Evolutionary conservation across 2,113 vertebrate species (phyloP), one percentile per base, ranked within the genome.

Genomic region (Clupea harengus): DNA sequence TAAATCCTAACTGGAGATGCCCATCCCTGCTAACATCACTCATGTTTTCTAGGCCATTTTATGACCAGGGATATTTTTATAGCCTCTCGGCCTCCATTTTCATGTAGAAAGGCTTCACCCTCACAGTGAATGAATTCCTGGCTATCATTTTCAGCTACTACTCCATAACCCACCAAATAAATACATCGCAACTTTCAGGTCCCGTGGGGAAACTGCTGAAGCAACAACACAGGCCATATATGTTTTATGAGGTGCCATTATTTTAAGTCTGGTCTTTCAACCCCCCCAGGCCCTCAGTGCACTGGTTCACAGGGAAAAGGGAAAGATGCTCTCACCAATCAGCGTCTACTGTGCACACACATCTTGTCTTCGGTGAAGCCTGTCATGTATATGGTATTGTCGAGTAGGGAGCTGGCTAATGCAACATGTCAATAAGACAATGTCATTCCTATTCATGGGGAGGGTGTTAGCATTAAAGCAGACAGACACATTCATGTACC

Each of bases 171-270:
- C 64, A 8, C 64, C 64, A 13, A 72, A 72, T 72, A 72, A 72
- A 72, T 32, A 32, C 64, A 25, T 72, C 64, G 28, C 64, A 25
- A 72, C 25, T 28, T 28, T 3, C 64, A 32, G 25, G 64, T 72
- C 64, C 64, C 64, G 25, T 28, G 64, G 64, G 64, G 64, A 72
- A 72, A 32, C n/a, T 72, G 64, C n/a, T 2, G 13, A 25, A 9
- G 25, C 8, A 72, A 72, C 64, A 72, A 32, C 10, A 32, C 64
- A 32, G 25, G 25, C 64, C 64, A 32, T 72, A 72, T 72, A 72
- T 72, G 64, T 72, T 72, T 72, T 72, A 72, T 72, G 64, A 72
- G 25, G 8, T 32, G 64, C 64, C 64, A 72, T 72, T 72, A 72
- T 72, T 72, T 72, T 72, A 8, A 25, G 6, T 28, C 64, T 25